Percentiles rank a stretch among this genome's conserved stretches.
Conservation (phyloP, 2,113 vertebrate genomes). For the Saccopteryx leptura region DNA sequence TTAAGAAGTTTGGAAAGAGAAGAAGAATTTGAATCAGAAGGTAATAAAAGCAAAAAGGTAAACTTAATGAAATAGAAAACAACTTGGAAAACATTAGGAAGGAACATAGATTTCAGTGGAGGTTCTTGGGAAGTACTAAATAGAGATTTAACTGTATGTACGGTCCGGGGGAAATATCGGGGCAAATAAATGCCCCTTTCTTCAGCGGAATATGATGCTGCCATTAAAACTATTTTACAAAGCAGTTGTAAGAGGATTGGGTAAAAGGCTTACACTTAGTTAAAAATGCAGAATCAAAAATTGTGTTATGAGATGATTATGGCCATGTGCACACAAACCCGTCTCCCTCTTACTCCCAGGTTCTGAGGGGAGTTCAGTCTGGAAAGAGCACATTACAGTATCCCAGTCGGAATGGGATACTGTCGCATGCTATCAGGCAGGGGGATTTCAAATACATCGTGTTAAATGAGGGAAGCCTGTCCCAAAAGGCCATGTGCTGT, state of each 20-base stretch:
- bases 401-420: accelerated
- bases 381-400: not conserved
- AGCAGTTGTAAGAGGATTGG: not conserved
- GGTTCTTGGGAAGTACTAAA: not conserved
- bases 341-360: not conserved
- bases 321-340: not conserved
- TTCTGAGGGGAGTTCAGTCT: not conserved
- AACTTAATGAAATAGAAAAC: not conserved
- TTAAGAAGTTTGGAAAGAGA: not conserved
- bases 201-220: accelerated
- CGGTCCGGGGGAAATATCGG: not conserved
- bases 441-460: accelerated
- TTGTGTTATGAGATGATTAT: not conserved
- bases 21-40: not conserved
- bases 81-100: not conserved
- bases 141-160: not conserved
- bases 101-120: not conserved
- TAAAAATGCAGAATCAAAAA: not conserved
- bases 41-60: not conserved
- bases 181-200: not conserved
- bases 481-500: accelerated
- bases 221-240: not conserved
- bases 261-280: not conserved
- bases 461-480: accelerated
- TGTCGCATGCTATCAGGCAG: accelerated